Evolutionary conservation across 2,888 invertebrate genomes (phyloP).

Genomic region (Dyspetes luteomarginatus): DNA sequence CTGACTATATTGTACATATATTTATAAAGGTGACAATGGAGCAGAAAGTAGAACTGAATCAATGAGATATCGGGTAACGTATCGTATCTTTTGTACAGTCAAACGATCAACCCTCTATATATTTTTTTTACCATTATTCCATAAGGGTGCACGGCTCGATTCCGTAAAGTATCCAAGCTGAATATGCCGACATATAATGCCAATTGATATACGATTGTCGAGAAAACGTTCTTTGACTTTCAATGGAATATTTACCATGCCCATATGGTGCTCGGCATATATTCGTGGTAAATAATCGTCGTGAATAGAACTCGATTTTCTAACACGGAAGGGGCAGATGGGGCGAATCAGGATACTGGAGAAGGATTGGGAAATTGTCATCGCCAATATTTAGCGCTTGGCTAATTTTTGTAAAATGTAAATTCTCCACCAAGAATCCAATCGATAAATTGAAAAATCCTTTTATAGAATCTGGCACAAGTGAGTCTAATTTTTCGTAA

Average conservation of each 20-base stretch:
- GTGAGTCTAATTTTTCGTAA: no score
- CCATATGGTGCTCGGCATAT: neutral
- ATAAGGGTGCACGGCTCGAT: conserved; percentile 4
- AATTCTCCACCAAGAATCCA: no score
- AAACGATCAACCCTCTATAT: neutral
- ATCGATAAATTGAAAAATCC: no score
- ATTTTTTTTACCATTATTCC: conserved; percentile 21
- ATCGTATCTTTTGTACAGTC: conserved; percentile 23
- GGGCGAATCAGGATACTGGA: no score
- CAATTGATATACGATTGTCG: conserved; percentile 24
- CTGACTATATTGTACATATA: neutral
- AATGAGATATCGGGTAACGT: conserved; percentile 37
- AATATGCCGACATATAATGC: conserved; percentile 3
- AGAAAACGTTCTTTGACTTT: conserved; percentile 18
- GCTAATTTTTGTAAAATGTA: no score
- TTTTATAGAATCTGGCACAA: no score
- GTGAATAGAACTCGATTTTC: neutral
- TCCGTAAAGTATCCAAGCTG: conserved; percentile 19
- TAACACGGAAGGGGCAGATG: no score
- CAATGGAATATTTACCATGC: conserved; percentile 33
- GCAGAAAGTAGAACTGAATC: conserved; percentile 40
- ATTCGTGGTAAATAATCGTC: neutral
- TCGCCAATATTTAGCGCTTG: no score
- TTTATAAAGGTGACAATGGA: conserved; percentile 31
- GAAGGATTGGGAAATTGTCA: no score